phyloP scores from a whole-genome alignment of 2,797 vertebrate species.

The Sebastes diploproa region DNA sequence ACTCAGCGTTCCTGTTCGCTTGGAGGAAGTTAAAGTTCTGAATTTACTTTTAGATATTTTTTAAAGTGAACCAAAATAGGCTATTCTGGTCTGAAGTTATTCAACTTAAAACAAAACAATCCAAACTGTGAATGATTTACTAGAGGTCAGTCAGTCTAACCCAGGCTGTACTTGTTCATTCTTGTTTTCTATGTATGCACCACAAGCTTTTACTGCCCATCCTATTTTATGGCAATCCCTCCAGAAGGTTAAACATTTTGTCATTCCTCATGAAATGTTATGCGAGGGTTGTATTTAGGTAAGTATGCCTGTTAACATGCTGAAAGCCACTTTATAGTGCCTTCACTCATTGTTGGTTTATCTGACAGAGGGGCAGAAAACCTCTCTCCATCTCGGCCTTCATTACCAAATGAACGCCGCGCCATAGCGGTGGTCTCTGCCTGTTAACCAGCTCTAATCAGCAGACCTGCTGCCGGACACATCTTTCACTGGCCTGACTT shows the following conservation, averaged over 20 bases:
- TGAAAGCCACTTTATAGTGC: constrained; percentile 54
- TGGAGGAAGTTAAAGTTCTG: not conserved
- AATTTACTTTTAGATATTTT: not conserved
- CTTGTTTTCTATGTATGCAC: constrained; percentile 15
- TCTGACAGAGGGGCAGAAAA: constrained; percentile 44
- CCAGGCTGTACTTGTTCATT: constrained; percentile 11
- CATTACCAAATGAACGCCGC: constrained; percentile 73
- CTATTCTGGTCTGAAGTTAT: not conserved
- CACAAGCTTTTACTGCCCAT: constrained; percentile 50
- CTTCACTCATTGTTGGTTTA: constrained; percentile 56
- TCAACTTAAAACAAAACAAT: not conserved
- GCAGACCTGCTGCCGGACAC: constrained; percentile 72
- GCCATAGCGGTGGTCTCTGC: constrained; percentile 40
- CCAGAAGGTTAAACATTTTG: constrained; percentile 64
- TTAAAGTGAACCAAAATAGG: not conserved
- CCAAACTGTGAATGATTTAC: constrained; percentile 23
- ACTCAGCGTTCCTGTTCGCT: not conserved
- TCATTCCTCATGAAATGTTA: constrained; percentile 65
- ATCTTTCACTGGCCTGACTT: constrained; percentile 83
- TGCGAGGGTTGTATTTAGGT: constrained; percentile 58
- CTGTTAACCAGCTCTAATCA: constrained; percentile 80
- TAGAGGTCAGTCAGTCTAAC: constrained; percentile 6
- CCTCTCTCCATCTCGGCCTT: constrained; percentile 37
- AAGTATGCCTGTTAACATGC: constrained; percentile 62
- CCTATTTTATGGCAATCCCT: constrained; percentile 46